These are phyloP conservation scores for Gambelia wislizenii DNA, from an alignment of 2,797 vertebrate species.

Conservation along the genomic window DNA sequence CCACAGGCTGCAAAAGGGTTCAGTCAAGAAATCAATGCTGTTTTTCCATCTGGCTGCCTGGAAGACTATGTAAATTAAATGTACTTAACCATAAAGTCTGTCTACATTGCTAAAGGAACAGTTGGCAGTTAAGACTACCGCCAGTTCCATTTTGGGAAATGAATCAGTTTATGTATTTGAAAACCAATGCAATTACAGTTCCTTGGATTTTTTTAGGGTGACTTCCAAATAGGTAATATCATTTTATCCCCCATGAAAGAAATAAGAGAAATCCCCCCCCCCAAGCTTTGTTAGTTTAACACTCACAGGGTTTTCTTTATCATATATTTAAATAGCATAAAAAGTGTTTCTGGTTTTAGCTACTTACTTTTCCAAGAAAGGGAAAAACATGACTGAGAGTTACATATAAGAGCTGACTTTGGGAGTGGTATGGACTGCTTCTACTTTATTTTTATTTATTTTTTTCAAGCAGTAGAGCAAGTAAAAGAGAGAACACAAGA, in stretches of 20 bases:
- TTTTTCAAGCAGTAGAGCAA: no score
- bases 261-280: not conserved
- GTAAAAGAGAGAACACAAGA: not conserved
- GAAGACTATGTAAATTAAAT: conserved; percentile 57
- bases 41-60: conserved; percentile 56
- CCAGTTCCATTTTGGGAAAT: conserved; percentile 30
- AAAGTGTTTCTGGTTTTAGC: not conserved
- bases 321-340: not conserved
- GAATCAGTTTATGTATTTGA: conserved; percentile 20
- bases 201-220: conserved; percentile 18
- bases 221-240: not conserved
- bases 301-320: not conserved
- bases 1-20: conserved; percentile 36
- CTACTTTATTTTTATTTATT: not conserved
- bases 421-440: not conserved
- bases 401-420: not conserved
- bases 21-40: conserved; percentile 53
- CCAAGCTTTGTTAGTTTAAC: not conserved
- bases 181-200: not conserved
- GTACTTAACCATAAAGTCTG: conserved; percentile 35
- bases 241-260: not conserved
- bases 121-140: conserved; percentile 20
- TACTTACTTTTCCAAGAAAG: not conserved
- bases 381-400: not conserved
- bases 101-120: not conserved